These are phyloP conservation scores for Exephanes ischioxanthus DNA, from an alignment of 2,888 invertebrate species.

Conservation along the genomic window DNA sequence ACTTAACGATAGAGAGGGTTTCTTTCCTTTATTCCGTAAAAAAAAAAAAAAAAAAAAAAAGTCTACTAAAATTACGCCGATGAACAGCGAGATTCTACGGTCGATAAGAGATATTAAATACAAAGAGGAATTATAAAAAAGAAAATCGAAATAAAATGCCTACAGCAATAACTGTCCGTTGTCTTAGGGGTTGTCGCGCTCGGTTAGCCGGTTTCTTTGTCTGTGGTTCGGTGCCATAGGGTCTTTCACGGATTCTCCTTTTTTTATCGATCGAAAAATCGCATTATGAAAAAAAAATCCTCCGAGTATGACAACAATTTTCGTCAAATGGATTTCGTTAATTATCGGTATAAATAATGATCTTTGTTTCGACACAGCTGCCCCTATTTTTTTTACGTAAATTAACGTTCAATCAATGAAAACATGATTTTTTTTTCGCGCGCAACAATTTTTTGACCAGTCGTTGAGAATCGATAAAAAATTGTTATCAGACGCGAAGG, in stretches of 20 bases:
- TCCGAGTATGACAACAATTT: not conserved
- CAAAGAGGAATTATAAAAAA: slow-evolving; percentile 58
- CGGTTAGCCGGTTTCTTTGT: slow-evolving; percentile 64
- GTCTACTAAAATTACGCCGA: slow-evolving; percentile 75
- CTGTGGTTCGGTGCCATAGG: slow-evolving; percentile 33
- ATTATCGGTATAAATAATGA: not conserved
- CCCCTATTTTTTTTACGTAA: not conserved
- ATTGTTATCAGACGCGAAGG: not conserved
- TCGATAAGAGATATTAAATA: slow-evolving; percentile 72
- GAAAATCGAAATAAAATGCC: slow-evolving; percentile 78
- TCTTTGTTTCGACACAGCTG: not conserved
- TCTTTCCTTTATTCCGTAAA: slow-evolving; percentile 19
- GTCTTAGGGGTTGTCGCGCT: slow-evolving; percentile 64
- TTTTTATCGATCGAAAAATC: not conserved
- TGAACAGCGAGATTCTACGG: slow-evolving; percentile 50
- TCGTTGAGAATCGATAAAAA: not conserved
- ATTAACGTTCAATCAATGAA: not conserved
- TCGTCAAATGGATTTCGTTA: not conserved
- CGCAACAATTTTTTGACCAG: not conserved
- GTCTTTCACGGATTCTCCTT: not conserved
- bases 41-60: slow-evolving; percentile 58
- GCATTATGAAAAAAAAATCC: not conserved
- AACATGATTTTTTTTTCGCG: not conserved
- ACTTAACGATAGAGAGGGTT: slow-evolving; percentile 72
- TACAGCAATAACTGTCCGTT: slow-evolving; percentile 81